These are phyloP conservation scores for Heteromormyrus szaboi DNA, from an alignment of 2,797 vertebrate species.

Conservation along the genomic window DNA sequence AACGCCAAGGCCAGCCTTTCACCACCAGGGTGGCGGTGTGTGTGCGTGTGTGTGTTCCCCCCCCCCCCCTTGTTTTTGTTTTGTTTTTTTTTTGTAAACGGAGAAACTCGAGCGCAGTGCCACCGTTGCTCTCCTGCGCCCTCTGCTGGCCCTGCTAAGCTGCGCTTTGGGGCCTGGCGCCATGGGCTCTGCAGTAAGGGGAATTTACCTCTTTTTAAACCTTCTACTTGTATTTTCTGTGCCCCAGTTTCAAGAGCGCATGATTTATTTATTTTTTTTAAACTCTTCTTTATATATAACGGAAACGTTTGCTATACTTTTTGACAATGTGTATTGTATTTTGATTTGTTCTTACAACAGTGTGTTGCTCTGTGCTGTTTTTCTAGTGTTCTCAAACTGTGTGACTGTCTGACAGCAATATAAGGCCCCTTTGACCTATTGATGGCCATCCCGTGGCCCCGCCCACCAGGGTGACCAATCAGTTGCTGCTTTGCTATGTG, in stretches of 20 bases:
- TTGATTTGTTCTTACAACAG: constrained; percentile 69
- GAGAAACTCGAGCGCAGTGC: constrained; percentile 19
- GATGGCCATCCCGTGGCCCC: constrained; percentile 48
- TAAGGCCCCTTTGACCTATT: constrained; percentile 71
- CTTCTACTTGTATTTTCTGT: constrained; percentile 57
- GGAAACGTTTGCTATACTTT: constrained; percentile 62
- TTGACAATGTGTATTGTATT: constrained; percentile 71
- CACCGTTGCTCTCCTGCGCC: constrained; percentile 37
- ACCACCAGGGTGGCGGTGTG: background rate
- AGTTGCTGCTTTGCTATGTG: constrained; percentile 69
- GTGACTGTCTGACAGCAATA: constrained; percentile 84
- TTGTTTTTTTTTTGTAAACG: background rate
- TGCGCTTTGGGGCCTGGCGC: constrained; percentile 47
- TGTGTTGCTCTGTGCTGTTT: constrained; percentile 74
- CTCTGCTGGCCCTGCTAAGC: constrained; percentile 44
- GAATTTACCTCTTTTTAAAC: constrained; percentile 63
- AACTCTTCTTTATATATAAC: constrained; percentile 64
- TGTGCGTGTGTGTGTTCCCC: background rate
- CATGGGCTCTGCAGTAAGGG: constrained; percentile 46
- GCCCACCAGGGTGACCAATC: constrained; percentile 57
- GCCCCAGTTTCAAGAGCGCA: constrained; percentile 62
- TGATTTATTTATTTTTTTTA: constrained; percentile 61
- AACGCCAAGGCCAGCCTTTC: constrained; percentile 40
- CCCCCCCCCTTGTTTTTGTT: background rate
- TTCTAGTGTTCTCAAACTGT: constrained; percentile 79